Percentiles rank a stretch among this genome's conserved stretches.
phyloP scores from a whole-genome alignment of 2,888 invertebrate species.

The Andrena camellia region DNA sequence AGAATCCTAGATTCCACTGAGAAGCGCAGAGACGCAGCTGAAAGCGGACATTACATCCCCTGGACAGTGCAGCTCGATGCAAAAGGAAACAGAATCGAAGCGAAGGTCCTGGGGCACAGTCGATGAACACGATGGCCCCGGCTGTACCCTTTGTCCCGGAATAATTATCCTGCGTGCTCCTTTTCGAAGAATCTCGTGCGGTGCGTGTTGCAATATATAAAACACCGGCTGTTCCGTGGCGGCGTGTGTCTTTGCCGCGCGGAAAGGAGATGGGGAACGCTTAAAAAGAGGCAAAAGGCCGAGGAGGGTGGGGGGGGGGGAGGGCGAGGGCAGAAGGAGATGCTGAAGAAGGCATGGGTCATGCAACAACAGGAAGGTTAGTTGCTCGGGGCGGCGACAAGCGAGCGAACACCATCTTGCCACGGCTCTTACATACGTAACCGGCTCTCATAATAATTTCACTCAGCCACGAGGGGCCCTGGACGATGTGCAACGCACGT shows the following conservation, averaged over 20 bases:
- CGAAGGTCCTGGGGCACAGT: constrained; percentile 2
- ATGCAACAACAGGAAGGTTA: constrained; percentile 84
- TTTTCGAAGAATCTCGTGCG: constrained; percentile 29
- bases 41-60: neutral
- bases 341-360: constrained; percentile 80
- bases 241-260: constrained; percentile 65
- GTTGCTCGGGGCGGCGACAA: constrained; percentile 83
- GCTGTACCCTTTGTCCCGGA: constrained; percentile 33
- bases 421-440: constrained; percentile 77
- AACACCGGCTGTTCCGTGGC: constrained; percentile 65
- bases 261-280: constrained; percentile 38
- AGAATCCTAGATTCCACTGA: too few species aligned
- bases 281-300: constrained; percentile 57
- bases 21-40: constrained; percentile 79
- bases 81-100: neutral
- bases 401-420: constrained; percentile 81
- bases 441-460: constrained; percentile 81
- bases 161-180: constrained; percentile 60
- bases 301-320: constrained; percentile 39
- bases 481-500: constrained; percentile 63
- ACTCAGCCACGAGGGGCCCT: constrained; percentile 65
- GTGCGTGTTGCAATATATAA: constrained; percentile 64
- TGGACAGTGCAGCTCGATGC: too few species aligned
- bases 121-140: constrained; percentile 31
- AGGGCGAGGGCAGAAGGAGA: constrained; percentile 66